phyloP scores from a whole-genome alignment of 64 coral and sea anemone genomes.

The Montipora sp. region DNA sequence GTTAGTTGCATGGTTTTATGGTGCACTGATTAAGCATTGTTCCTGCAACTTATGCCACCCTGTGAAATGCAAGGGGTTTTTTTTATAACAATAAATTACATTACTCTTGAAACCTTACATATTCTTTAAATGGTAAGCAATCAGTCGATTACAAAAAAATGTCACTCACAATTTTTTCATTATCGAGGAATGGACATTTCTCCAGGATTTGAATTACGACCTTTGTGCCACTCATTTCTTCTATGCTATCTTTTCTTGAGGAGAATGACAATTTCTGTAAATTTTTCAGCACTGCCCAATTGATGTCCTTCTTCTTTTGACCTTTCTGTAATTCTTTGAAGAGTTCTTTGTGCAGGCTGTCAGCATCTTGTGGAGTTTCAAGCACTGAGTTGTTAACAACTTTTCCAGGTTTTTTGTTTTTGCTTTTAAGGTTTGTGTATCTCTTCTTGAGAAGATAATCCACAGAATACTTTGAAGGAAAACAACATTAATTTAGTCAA shows the following conservation, averaged over 20 bases:
- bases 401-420: not conserved
- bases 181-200: conserved; percentile 10
- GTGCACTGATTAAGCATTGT: too few species aligned
- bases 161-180: conserved; percentile 20
- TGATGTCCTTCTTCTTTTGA: not conserved
- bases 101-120: too few species aligned
- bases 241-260: not conserved
- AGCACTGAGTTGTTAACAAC: not conserved
- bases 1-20: too few species aligned
- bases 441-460: conserved; percentile 1
- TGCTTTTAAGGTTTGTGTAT: not conserved
- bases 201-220: not conserved
- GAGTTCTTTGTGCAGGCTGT: conserved; percentile 14
- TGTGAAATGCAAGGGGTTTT: too few species aligned
- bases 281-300: not conserved
- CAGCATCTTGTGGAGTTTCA: not conserved
- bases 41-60: too few species aligned
- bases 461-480: conserved; percentile 1
- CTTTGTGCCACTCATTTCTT: conserved; percentile 23
- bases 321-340: not conserved
- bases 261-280: conserved; percentile 32
- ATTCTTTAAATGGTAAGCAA: too few species aligned
- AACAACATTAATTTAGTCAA: not conserved
- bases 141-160: not conserved
- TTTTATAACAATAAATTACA: too few species aligned